phyloP scores from a whole-genome alignment of 2,113 vertebrate species.

The Lepus europaeus region DNA sequence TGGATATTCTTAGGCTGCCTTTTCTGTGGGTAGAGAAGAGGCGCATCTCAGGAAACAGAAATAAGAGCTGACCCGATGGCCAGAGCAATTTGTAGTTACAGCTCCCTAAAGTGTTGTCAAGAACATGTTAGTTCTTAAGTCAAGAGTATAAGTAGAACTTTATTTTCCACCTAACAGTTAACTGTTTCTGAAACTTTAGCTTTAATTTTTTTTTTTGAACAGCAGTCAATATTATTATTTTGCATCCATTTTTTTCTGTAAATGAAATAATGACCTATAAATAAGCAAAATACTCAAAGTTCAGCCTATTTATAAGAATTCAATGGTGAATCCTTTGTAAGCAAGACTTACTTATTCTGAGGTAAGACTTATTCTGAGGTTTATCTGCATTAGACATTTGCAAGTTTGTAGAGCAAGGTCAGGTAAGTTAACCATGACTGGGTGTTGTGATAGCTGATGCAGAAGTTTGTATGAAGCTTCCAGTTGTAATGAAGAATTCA shows the following conservation, averaged over 20 bases:
- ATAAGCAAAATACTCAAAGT: neutral
- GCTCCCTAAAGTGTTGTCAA: neutral
- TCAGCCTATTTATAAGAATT: neutral
- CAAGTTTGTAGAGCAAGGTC: conserved; percentile 22
- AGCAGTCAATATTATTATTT: neutral
- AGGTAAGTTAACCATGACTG: neutral
- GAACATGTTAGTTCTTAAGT: neutral
- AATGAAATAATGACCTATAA: neutral
- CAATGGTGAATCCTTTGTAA: neutral
- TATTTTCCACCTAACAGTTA: neutral
- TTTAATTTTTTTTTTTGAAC: neutral
- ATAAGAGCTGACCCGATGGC: neutral
- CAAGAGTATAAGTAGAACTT: neutral
- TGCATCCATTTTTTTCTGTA: neutral
- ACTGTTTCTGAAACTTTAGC: neutral
- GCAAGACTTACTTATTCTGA: neutral
- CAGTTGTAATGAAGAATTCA: conserved; percentile 13
- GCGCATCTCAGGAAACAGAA: neutral
- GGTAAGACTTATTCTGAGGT: neutral
- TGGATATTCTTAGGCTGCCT: neutral
- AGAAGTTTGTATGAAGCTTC: neutral
- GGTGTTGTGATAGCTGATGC: neutral
- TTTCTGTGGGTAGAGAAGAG: neutral
- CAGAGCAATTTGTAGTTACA: neutral
- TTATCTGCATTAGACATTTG: neutral